Percentiles rank a stretch among this genome's conserved stretches.
phyloP scores from a whole-genome alignment of 2,797 vertebrate species.

The Gadopsis marmoratus region DNA sequence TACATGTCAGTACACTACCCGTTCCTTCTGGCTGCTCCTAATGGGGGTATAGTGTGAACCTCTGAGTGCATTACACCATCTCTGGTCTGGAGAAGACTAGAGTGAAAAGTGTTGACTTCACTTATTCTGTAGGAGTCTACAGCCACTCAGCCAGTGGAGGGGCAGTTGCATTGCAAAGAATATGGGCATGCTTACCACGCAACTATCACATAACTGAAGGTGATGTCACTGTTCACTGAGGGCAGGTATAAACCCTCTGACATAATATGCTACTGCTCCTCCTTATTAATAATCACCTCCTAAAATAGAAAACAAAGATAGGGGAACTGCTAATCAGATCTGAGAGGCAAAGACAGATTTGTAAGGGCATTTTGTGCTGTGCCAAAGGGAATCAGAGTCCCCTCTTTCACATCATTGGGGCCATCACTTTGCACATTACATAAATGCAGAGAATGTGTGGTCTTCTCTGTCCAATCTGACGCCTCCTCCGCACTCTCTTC shows the following conservation, averaged over 20 bases:
- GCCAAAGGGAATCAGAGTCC: slow-evolving; percentile 28
- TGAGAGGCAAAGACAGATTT: slow-evolving; percentile 41
- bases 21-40: slow-evolving; percentile 9
- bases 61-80: not conserved
- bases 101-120: not conserved
- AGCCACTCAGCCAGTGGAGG: not conserved
- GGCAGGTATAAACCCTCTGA: slow-evolving; percentile 57
- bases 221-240: slow-evolving; percentile 39
- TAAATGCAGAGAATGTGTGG: slow-evolving; percentile 41
- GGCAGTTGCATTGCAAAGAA: not conserved
- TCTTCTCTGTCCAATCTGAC: slow-evolving; percentile 18
- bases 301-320: slow-evolving; percentile 61
- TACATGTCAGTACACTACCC: slow-evolving; percentile 2
- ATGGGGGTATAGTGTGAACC: not conserved
- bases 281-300: slow-evolving; percentile 65
- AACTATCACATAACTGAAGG: slow-evolving; percentile 30
- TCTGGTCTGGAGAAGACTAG: not conserved
- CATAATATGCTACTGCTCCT: slow-evolving; percentile 56
- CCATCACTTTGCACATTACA: slow-evolving; percentile 34
- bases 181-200: not conserved
- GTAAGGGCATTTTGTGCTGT: slow-evolving; percentile 39
- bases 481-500: slow-evolving; percentile 8
- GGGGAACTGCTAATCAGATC: slow-evolving; percentile 63
- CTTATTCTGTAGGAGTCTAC: not conserved
- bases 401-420: slow-evolving; percentile 26